Evolutionary conservation across 92 coral and sea anemone genomes (phyloP), one percentile per base, ranked within the genome.

Genomic region (Palythoa caribaeorum): DNA sequence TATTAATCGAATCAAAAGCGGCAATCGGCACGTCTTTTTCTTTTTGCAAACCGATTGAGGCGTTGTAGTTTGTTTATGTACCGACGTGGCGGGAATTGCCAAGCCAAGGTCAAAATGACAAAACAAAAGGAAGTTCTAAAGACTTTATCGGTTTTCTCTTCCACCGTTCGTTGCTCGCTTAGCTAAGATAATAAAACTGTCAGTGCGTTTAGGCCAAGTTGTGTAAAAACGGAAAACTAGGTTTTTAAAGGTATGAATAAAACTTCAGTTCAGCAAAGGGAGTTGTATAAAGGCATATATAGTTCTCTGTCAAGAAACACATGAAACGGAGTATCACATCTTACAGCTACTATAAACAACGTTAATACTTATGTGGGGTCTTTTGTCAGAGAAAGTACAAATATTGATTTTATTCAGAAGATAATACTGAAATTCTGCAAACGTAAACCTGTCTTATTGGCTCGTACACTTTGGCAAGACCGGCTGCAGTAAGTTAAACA

Each of bases 31-130:
- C 55, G 76, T 65, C 40, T 47, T 37, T 68, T 36, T 8, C 44
- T 28, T 11, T 70, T 70, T 35, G 3, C 15, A 36, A 35, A 11
- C 16, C 39, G 4, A 38, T 13, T 63, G 35, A 66, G 15, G 47
- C 44, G 28, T 28, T 28, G 28, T 28, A 28, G 28, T 47, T 66
- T 81, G 76, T 81, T 81, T 21, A 21, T 65, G 50, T 8, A 10
- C 47, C 47, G 38, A 1, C 38, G 36, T 81, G 86, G 86, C 86
- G 86, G 86, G 86, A 81, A 71, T 47, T 55, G 37, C 36, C 48
- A n/a, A 16, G 62, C 21, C 53, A 65, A 66, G 63, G 55, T 60
- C 73, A 53, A 77, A 51, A 52, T 21, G 15, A n/a, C 62, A 55
- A 55, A 63, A 60, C 6, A 15, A 79, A 35, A 11, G 69, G 52